These are phyloP conservation scores for Epistrophe grossulariae DNA, from an alignment of 2,888 invertebrate species.

Conservation along the genomic window DNA sequence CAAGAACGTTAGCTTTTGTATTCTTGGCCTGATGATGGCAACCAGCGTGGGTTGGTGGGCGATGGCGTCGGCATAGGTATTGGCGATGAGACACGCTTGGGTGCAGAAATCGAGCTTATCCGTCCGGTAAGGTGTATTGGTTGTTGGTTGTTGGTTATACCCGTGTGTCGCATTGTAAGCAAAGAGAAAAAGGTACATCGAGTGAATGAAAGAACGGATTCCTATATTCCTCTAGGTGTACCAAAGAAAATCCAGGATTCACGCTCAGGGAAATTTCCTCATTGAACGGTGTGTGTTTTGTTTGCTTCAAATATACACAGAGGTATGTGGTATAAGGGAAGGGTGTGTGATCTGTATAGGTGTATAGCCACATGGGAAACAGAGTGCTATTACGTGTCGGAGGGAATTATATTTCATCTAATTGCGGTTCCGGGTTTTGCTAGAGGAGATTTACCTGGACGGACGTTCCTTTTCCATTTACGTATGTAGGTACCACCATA, in stretches of 20 bases:
- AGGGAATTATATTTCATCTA: conserved; percentile 75
- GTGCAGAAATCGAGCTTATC: conserved; percentile 60
- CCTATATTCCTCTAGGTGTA: neutral
- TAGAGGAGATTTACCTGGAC: conserved; percentile 32
- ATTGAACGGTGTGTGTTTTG: conserved; percentile 53
- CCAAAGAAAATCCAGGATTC: conserved; percentile 63
- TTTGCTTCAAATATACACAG: neutral
- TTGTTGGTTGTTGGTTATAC: neutral
- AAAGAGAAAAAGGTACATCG: neutral
- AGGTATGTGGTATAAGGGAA: neutral
- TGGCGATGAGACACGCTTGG: neutral
- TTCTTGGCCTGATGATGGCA: conserved; percentile 41
- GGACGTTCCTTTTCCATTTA: neutral
- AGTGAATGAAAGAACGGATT: neutral
- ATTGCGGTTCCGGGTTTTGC: conserved; percentile 71
- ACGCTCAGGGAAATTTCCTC: conserved; percentile 62
- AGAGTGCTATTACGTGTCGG: conserved; percentile 73
- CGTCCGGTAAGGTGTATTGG: conserved; percentile 13
- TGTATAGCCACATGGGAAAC: conserved; percentile 52
- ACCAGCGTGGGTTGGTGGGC: neutral
- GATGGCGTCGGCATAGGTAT: neutral
- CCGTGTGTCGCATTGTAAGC: neutral
- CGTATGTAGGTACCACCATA: neutral
- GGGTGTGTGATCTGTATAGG: neutral
- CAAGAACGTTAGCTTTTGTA: conserved; percentile 71